Evolutionary conservation across 2,888 invertebrate genomes (phyloP).

Genomic region (Eugnorisma glareosa): DNA sequence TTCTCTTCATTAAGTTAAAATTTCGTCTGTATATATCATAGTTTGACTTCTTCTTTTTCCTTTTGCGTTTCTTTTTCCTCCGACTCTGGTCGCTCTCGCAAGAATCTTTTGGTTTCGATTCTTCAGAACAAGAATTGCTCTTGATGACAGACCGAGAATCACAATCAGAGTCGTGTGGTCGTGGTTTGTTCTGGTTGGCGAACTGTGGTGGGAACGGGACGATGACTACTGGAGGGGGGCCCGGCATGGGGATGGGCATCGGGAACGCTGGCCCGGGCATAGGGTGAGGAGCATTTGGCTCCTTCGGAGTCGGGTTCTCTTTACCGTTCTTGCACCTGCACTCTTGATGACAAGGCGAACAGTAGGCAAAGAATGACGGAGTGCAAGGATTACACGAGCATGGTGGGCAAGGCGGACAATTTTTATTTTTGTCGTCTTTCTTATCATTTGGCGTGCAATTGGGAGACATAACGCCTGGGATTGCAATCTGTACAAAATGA

Average conservation of each 20-base stretch:
- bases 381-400: slow-evolving; percentile 83
- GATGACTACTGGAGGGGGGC: slow-evolving; percentile 57
- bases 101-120: slow-evolving; percentile 18
- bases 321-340: slow-evolving; percentile 78
- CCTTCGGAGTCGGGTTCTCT: slow-evolving; percentile 68
- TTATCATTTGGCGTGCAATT: slow-evolving; percentile 29
- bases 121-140: slow-evolving; percentile 29
- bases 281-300: slow-evolving; percentile 65
- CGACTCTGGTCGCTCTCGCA: slow-evolving; percentile 9
- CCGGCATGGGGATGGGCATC: slow-evolving; percentile 63
- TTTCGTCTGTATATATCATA: slow-evolving; percentile 55
- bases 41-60: slow-evolving; percentile 17
- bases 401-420: slow-evolving; percentile 83
- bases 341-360: slow-evolving; percentile 82
- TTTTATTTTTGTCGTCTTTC: slow-evolving; percentile 45
- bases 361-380: slow-evolving; percentile 84
- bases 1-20: slow-evolving; percentile 30
- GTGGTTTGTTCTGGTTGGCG: background rate
- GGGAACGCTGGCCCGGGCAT: slow-evolving; percentile 61
- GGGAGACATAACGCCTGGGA: slow-evolving; percentile 72
- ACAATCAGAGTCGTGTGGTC: slow-evolving; percentile 13
- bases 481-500: slow-evolving; percentile 70
- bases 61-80: slow-evolving; percentile 36
- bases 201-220: slow-evolving; percentile 60
- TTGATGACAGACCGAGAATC: slow-evolving; percentile 3